Base-by-base conservation (phyloP, 1,140 invertebrate species). In the Panulirus ornatus region DNA sequence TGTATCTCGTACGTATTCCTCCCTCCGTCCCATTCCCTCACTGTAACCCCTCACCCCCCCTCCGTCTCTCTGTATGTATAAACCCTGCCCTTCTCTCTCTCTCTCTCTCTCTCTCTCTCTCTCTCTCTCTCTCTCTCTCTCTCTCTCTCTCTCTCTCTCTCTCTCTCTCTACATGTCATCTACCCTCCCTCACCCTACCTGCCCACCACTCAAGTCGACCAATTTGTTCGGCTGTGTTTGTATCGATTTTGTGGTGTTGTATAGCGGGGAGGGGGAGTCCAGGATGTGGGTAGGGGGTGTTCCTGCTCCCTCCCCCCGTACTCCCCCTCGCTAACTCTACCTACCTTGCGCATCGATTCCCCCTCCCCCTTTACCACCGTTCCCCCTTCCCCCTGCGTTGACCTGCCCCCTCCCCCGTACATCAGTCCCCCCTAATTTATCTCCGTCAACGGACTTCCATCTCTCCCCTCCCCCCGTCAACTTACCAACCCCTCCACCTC, bases 51-150 rank as follows among this genome's bases (percentile, higher is more conserved):
- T 0, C 51, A 16, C 22, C 36, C 11, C 40, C 40, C 22, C 34
- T 42, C 19, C 66, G 16, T 71, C 51, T 22, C 19, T 2, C 19
- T 8, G 8, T 36, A 14, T 38, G 11, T 44, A 27, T 27, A 11
- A n/a, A 14, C 44, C 16, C n/a, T 11, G 40, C 27, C 8, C 22
- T 19, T 40, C 76, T 47, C 40, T 44, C 44, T 30, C 40, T 27
- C 44, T 14, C 19, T 30, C 76, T 47, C 44, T n/a, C 44, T 51
- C 76, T 79, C 76, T 51, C 19, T 30, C 76, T n/a, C 76, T 30
- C 27, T 30, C 76, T n/a, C 76, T 34, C 30, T 30, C 78, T 16
- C 30, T n/a, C n/a, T n/a, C 27, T 81, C 78, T 36, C 51, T 36
- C 78, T 81, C 47, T 16, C 30, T 54, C 78, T 34, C 47, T 58